Evolutionary conservation across 2,113 vertebrate species (phyloP).

Genomic region (Telmatochromis brichardi): DNA sequence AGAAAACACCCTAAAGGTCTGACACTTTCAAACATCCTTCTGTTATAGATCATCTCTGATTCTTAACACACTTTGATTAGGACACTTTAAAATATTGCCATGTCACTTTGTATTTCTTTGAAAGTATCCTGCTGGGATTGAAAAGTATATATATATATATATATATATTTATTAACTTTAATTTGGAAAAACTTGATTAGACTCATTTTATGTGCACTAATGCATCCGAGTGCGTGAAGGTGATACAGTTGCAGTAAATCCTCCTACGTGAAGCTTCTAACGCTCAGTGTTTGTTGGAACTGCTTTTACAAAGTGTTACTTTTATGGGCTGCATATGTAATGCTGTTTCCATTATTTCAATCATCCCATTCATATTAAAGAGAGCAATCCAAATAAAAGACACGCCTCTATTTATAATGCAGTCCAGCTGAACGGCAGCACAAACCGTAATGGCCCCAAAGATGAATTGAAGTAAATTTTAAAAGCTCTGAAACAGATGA

Average conservation of each 20-base stretch:
- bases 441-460: background rate
- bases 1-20: too few relatives aligned
- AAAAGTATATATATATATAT: background rate
- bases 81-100: background rate
- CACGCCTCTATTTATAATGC: background rate
- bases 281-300: background rate
- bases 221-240: accelerated
- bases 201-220: background rate
- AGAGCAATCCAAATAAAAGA: background rate
- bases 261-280: background rate
- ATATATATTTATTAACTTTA: background rate
- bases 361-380: background rate
- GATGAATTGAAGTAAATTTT: background rate
- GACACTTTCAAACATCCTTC: too few relatives aligned
- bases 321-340: background rate
- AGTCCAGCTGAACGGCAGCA: background rate
- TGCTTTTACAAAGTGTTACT: background rate
- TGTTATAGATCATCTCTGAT: background rate
- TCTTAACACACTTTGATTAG: background rate
- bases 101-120: accelerated
- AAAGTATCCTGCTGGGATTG: background rate
- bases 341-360: background rate
- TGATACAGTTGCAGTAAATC: background rate
- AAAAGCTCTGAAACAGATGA: background rate
- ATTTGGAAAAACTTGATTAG: background rate